Base-by-base conservation (phyloP, 1,140 invertebrate species). In the Bombus superbus region DNA sequence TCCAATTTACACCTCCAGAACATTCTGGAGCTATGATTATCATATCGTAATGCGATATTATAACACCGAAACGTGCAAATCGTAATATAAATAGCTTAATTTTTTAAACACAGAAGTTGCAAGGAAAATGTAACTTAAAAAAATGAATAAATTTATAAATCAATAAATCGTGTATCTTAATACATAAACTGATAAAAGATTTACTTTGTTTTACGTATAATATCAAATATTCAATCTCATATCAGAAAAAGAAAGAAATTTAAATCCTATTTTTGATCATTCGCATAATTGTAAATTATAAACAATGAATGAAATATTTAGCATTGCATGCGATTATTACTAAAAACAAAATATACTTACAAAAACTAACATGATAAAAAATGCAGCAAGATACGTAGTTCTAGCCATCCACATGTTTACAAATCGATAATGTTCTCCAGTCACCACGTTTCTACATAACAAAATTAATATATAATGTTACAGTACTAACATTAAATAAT, bases 381-480 rank as follows among this genome's bases (percentile, higher is more conserved):
- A 98, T 15, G 99, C 99, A 53, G 98, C 98, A 59, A 99, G 95
- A 93, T 99, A 99, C 32, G 98, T 98, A 76, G 97, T 98, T 91
- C 98, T 97, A 6, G 98, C 98, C 96, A 99, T 99, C 98, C 98
- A 98, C 97, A 99, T 98, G 90, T 98, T 99, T 38, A 99, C 98
- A 96, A 99, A 99, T 86, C 99, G 97, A 95, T 99, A 99, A 94
- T 99, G 99, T 93, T 99, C 99, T n/a, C 99, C 99, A 38, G 98
- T 99, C 59, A 99, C 98, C 66, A 99, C 98, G 96, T 99, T 99
- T 91, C 99, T 98, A 91, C 69, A 96, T 96, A 69, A 83, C 86
- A 90, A 87, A 91, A 81, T 87, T 62, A 85, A 87, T 15, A 81
- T 74, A 64, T 47, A 32, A 44, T 3, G n/a, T 69, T 44, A 59